Conservation (phyloP, 2,797 vertebrate genomes). For the Arctocebus calabarensis region DNA sequence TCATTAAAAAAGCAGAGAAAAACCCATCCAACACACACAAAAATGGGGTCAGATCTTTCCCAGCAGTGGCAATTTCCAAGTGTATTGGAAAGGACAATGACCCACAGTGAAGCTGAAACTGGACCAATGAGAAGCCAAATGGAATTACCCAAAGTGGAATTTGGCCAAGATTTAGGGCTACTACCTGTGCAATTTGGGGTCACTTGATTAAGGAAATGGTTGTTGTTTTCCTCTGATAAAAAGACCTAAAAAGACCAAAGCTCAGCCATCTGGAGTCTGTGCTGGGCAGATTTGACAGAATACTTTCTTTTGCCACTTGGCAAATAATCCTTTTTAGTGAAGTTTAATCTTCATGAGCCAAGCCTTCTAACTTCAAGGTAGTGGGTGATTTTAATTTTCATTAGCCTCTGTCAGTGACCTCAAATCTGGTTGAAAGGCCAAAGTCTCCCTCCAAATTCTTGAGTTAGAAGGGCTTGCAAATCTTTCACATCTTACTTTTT, state of each 20-base stretch:
- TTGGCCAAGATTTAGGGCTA: conserved; percentile 27
- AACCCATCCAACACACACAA: neutral
- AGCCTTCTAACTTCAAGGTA: neutral
- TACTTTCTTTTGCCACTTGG: neutral
- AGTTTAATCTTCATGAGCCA: neutral
- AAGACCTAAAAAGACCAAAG: neutral
- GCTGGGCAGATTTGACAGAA: neutral
- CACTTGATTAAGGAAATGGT: neutral
- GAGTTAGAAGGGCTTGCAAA: neutral
- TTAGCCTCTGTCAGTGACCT: neutral
- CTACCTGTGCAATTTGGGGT: neutral
- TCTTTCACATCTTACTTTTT: neutral
- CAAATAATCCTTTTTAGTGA: neutral
- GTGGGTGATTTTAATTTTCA: neutral
- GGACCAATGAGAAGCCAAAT: neutral
- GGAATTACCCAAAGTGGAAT: conserved; percentile 64
- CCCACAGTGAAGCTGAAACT: neutral
- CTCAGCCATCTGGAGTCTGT: neutral
- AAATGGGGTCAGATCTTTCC: neutral
- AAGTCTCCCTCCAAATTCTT: neutral
- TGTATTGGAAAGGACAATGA: neutral
- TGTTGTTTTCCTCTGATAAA: conserved; percentile 25
- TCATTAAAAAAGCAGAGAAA: neutral
- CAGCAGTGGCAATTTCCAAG: conserved; percentile 1
- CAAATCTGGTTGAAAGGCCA: neutral